Conservation (phyloP, 2,888 invertebrate genomes). For the Ctena decussata region DNA sequence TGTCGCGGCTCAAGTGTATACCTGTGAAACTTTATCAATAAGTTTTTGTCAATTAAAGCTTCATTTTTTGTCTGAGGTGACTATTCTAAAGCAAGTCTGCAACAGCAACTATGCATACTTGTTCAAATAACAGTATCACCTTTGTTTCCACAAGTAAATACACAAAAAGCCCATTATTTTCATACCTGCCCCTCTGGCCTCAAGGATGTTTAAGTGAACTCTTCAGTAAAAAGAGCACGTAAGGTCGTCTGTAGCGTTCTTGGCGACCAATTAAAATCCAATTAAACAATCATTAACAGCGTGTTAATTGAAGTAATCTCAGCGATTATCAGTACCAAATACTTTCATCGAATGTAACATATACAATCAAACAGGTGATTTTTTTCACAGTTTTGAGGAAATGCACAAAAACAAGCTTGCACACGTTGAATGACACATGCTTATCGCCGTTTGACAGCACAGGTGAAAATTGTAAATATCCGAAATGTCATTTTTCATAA, state of each 20-base stretch:
- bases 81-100: no score
- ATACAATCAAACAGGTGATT: no score
- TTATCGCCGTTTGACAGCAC: neutral
- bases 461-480: neutral
- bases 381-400: neutral
- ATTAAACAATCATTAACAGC: neutral
- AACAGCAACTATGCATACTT: no score
- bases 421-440: neutral
- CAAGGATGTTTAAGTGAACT: conserved; percentile 17
- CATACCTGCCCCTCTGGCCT: no score
- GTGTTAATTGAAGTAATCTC: neutral
- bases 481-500: neutral
- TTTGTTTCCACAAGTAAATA: no score
- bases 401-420: conserved; percentile 1
- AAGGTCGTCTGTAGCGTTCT: conserved; percentile 42
- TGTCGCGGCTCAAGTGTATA: no score
- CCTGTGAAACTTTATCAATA: no score
- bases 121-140: no score
- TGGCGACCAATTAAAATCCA: conserved; percentile 46
- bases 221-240: conserved; percentile 43
- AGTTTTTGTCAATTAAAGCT: no score
- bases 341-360: neutral
- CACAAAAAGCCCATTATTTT: no score
- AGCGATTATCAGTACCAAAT: neutral
- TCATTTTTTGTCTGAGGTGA: no score